phyloP scores from a whole-genome alignment of 2,888 invertebrate species.

The Machimus rusticus region DNA sequence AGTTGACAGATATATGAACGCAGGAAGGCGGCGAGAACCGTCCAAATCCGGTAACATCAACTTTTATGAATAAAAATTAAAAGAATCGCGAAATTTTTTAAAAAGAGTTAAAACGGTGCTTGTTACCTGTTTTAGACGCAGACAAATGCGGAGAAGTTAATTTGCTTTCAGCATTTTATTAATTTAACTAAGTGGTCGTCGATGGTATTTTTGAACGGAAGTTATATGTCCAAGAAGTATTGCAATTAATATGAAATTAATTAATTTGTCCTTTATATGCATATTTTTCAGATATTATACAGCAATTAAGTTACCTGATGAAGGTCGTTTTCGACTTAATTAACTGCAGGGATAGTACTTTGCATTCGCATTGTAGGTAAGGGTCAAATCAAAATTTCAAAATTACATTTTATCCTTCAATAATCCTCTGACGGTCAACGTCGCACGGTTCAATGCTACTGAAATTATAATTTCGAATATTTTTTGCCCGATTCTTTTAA shows the following conservation, averaged over 20 bases:
- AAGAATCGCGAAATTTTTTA: not conserved
- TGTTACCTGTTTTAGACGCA: not conserved
- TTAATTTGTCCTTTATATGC: not conserved
- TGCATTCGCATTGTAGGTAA: not conserved
- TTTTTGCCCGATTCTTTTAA: not conserved
- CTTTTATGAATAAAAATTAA: conserved; percentile 3
- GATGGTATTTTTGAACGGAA: not conserved
- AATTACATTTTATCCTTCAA: not conserved
- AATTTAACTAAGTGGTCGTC: not conserved
- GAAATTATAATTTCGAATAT: not conserved
- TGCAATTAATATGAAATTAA: not conserved
- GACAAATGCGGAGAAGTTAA: not conserved
- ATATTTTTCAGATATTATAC: not conserved
- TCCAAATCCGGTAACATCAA: conserved; percentile 23
- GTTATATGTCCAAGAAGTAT: not conserved
- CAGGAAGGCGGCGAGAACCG: not conserved
- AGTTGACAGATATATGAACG: not conserved
- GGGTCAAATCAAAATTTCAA: not conserved
- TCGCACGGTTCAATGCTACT: not conserved
- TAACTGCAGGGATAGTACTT: not conserved
- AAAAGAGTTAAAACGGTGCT: not conserved
- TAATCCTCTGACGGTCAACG: not conserved
- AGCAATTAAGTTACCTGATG: not conserved
- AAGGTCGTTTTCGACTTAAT: not conserved
- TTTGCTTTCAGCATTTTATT: not conserved